Percentiles rank a stretch among this genome's conserved stretches.
phyloP scores from a whole-genome alignment of 1,140 invertebrate genomes.

The Euschistus heros region DNA sequence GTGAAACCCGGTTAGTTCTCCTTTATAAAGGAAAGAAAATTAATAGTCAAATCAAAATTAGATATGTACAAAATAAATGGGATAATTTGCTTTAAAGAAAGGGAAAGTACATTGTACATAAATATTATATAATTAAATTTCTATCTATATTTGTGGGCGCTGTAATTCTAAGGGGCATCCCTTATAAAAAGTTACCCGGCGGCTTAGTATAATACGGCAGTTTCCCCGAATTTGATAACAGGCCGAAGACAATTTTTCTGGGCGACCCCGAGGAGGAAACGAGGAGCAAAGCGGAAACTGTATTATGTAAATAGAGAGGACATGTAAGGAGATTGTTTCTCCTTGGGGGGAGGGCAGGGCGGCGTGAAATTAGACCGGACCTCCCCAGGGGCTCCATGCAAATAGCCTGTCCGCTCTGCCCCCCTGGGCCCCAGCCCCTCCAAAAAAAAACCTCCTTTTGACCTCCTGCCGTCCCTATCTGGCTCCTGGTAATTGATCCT shows the following conservation, averaged over 20 bases:
- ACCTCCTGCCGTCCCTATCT: neutral
- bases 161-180: too few species aligned
- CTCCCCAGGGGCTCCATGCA: conserved; percentile 1
- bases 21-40: too few species aligned
- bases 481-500: conserved; percentile 3
- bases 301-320: conserved; percentile 10
- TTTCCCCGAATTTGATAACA: too few species aligned
- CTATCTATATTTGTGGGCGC: too few species aligned
- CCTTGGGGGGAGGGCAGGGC: neutral
- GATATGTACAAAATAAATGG: too few species aligned
- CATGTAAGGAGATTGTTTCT: conserved; percentile 7
- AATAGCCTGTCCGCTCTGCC: conserved; percentile 1
- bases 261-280: neutral
- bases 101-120: too few species aligned
- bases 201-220: too few species aligned
- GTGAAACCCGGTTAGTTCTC: too few species aligned
- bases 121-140: too few species aligned
- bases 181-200: too few species aligned
- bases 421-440: neutral
- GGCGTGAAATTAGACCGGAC: conserved; percentile 9
- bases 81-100: too few species aligned
- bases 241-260: conserved; percentile 1
- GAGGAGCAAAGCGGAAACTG: conserved; percentile 5
- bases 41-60: too few species aligned
- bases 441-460: neutral